Conservation (phyloP, 2,888 invertebrate genomes). For the Ctena decussata region DNA sequence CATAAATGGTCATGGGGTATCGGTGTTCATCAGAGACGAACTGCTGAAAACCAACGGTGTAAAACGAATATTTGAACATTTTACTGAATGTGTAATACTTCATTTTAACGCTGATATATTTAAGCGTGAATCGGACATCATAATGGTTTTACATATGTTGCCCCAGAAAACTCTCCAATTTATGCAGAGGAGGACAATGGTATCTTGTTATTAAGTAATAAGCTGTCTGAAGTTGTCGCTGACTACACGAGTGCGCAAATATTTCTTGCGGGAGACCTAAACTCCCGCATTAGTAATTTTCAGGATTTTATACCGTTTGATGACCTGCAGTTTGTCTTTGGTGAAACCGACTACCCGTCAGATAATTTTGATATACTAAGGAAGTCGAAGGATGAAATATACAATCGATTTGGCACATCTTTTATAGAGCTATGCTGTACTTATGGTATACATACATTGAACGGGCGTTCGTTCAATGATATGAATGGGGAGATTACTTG, state of each 20-base stretch:
- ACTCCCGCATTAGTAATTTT: not conserved
- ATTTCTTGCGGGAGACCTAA: not conserved
- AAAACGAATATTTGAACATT: too few species aligned
- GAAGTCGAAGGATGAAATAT: too few species aligned
- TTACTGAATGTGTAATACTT: not conserved
- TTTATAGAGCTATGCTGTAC: constrained; percentile 22
- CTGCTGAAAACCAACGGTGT: too few species aligned
- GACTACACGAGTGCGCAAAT: not conserved
- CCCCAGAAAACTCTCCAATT: not conserved
- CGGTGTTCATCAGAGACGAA: too few species aligned
- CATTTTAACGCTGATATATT: not conserved
- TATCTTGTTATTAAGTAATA: not conserved
- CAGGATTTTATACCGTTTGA: not conserved
- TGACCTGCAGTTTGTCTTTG: not conserved
- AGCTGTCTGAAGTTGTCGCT: not conserved
- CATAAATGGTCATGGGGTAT: too few species aligned
- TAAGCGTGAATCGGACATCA: too few species aligned
- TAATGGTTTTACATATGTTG: too few species aligned
- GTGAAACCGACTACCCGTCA: not conserved
- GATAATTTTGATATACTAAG: not conserved
- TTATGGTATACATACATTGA: constrained; percentile 19
- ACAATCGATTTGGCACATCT: constrained; percentile 24
- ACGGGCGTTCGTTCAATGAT: constrained; percentile 11
- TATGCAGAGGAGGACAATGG: not conserved
- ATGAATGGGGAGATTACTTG: constrained; percentile 14